Evolutionary conservation across 2,113 vertebrate genomes (phyloP).

Genomic region (Pipra filicauda): DNA sequence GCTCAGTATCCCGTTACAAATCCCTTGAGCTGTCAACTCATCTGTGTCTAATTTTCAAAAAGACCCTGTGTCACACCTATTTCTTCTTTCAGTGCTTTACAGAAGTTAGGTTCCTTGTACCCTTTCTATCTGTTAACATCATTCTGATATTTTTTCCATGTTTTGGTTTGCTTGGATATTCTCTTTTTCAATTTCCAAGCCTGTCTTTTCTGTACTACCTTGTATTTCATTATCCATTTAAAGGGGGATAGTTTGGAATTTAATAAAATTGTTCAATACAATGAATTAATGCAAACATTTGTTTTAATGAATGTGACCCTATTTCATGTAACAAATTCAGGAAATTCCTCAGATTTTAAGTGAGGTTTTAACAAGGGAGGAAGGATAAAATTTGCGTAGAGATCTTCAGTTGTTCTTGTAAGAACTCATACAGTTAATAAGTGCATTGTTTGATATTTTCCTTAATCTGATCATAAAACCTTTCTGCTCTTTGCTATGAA

Average conservation of each 20-base stretch:
- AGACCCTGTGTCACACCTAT: background rate
- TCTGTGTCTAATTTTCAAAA: constrained; percentile 20
- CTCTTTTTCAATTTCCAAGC: background rate
- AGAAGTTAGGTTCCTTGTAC: background rate
- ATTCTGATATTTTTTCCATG: background rate
- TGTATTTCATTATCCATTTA: background rate
- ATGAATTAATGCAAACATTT: background rate
- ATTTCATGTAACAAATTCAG: background rate
- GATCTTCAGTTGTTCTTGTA: background rate
- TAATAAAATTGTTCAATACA: background rate
- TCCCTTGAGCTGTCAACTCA: constrained; percentile 21
- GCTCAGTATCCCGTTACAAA: constrained; percentile 1
- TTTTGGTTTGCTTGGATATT: background rate
- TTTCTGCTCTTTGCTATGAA: background rate
- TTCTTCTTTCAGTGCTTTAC: background rate
- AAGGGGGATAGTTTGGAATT: background rate
- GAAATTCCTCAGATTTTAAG: background rate
- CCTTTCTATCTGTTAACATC: background rate
- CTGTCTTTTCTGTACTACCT: background rate
- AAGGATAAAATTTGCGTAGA: background rate
- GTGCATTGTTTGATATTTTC: background rate
- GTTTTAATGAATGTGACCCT: background rate
- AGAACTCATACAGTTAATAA: background rate
- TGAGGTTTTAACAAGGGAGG: background rate
- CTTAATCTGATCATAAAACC: background rate